phyloP scores from a whole-genome alignment of 1,140 invertebrate species.

The Drosophila azteca region DNA sequence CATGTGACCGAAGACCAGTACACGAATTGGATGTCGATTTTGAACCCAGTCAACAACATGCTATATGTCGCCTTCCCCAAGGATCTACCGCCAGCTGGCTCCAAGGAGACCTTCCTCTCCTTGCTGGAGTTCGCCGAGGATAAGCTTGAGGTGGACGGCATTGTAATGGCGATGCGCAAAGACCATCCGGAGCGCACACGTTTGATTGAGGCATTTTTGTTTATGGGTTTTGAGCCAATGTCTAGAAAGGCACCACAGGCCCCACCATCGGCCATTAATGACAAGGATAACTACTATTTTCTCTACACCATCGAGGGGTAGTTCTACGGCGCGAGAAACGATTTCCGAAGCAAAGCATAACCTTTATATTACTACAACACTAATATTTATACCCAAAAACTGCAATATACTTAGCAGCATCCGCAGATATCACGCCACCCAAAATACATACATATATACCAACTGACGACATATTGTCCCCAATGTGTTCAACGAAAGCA shows the following conservation, averaged over 20 bases:
- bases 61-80: conserved; percentile 95
- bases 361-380: conserved; percentile 8
- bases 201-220: conserved; percentile 97
- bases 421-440: conserved; percentile 11
- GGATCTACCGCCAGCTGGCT: conserved; percentile 92
- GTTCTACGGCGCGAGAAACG: conserved; percentile 39
- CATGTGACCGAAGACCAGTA: conserved; percentile 90
- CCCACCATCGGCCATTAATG: conserved; percentile 85
- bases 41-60: conserved; percentile 87
- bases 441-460: background rate
- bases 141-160: conserved; percentile 89
- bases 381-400: conserved; percentile 7
- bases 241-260: conserved; percentile 91
- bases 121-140: conserved; percentile 98
- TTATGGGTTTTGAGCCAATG: conserved; percentile 95
- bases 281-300: conserved; percentile 81
- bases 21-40: conserved; percentile 92
- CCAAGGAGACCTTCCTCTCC: conserved; percentile 96
- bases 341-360: conserved; percentile 38
- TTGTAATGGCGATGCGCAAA: conserved; percentile 90
- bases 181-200: conserved; percentile 92
- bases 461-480: conserved; percentile 67
- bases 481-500: conserved; percentile 64
- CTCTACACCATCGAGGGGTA: conserved; percentile 83
- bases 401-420: conserved; percentile 35